These are phyloP conservation scores for Nebria brevicollis DNA, from an alignment of 2,888 invertebrate species.

Conservation along the genomic window DNA sequence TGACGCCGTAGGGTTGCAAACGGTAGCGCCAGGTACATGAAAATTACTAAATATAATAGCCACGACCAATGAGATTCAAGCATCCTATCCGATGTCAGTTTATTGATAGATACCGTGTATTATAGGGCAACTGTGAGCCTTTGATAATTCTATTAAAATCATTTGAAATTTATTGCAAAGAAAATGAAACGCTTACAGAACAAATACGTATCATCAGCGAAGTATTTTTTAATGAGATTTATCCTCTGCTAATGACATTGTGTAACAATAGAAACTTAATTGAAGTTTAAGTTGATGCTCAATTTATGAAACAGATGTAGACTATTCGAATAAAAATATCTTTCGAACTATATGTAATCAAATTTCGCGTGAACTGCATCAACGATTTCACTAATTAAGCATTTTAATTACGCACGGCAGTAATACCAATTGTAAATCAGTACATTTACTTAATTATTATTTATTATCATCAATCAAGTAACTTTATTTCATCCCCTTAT, in stretches of 20 bases:
- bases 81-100: slow-evolving; percentile 2
- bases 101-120: slow-evolving; percentile 24
- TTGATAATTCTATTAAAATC: neutral
- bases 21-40: slow-evolving; percentile 6
- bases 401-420: too few relatives aligned
- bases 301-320: too few relatives aligned
- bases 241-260: neutral
- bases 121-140: neutral
- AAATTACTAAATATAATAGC: slow-evolving; percentile 41
- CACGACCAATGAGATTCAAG: slow-evolving; percentile 18
- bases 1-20: slow-evolving; percentile 30
- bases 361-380: too few relatives aligned
- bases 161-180: neutral
- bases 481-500: too few relatives aligned
- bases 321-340: neutral
- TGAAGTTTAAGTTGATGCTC: too few relatives aligned
- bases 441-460: too few relatives aligned
- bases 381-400: too few relatives aligned
- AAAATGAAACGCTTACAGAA: neutral
- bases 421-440: too few relatives aligned
- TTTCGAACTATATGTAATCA: too few relatives aligned
- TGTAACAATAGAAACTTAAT: neutral
- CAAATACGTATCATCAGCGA: neutral
- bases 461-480: too few relatives aligned
- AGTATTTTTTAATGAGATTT: neutral